These are phyloP conservation scores for Delia radicum DNA, from an alignment of 1,140 invertebrate species.

Conservation along the genomic window DNA sequence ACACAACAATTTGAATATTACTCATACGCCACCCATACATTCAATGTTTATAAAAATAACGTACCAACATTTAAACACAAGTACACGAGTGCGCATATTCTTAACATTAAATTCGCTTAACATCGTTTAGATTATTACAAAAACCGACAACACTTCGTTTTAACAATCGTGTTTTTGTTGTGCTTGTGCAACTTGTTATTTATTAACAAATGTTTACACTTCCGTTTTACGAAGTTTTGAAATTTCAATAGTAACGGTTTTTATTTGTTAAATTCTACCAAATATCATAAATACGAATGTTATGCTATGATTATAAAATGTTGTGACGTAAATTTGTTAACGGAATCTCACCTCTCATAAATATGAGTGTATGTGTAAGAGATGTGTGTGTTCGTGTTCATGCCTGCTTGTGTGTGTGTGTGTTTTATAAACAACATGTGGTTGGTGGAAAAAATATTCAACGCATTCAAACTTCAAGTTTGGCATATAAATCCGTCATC, in stretches of 20 bases:
- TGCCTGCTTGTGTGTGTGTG: neutral
- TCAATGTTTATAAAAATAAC: too few relatives aligned
- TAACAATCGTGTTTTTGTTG: neutral
- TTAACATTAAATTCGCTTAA: neutral
- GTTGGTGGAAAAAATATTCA: neutral
- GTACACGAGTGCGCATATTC: neutral
- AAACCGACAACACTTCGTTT: neutral
- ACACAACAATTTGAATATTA: neutral
- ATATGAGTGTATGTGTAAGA: neutral
- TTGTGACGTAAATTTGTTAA: neutral
- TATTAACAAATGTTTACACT: neutral
- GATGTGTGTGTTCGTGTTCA: neutral
- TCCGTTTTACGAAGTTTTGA: conserved; percentile 6
- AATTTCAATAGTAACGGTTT: conserved; percentile 10
- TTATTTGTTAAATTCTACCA: neutral
- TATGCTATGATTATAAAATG: too few relatives aligned
- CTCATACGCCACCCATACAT: neutral
- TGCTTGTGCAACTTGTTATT: neutral
- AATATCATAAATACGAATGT: too few relatives aligned
- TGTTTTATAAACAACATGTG: conserved; percentile 17
- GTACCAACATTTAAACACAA: neutral
- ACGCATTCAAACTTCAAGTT: neutral
- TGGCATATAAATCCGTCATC: conserved; percentile 30
- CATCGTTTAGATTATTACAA: too few relatives aligned
- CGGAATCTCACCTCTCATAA: too few relatives aligned